phyloP scores from a whole-genome alignment of 2,888 invertebrate genomes.

The Perizoma flavofasciatum region DNA sequence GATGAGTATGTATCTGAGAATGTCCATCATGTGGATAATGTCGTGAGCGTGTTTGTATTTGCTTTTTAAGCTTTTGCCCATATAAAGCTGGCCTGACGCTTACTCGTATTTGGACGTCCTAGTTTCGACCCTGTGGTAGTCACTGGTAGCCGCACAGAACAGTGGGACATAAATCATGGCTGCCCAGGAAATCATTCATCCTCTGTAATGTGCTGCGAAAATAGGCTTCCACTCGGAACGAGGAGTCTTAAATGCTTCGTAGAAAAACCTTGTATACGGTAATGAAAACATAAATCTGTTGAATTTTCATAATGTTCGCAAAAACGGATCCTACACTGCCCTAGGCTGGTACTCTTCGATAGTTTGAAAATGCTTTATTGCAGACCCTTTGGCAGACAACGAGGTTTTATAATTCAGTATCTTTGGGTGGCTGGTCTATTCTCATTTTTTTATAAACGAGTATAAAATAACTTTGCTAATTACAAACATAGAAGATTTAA shows the following conservation, averaged over 20 bases:
- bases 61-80: too few relatives aligned
- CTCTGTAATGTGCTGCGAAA: constrained; percentile 82
- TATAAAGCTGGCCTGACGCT: too few relatives aligned
- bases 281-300: constrained; percentile 52
- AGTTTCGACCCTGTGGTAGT: constrained; percentile 33
- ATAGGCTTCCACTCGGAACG: constrained; percentile 75
- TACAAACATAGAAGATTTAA: too few relatives aligned
- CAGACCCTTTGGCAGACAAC: too few relatives aligned
- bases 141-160: constrained; percentile 49
- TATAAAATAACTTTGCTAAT: too few relatives aligned
- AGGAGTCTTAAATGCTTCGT: constrained; percentile 59
- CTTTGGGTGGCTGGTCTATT: too few relatives aligned
- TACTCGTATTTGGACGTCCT: neutral
- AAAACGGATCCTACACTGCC: constrained; percentile 18
- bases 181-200: constrained; percentile 82
- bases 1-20: too few relatives aligned
- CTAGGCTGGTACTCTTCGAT: neutral
- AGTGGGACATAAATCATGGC: constrained; percentile 75
- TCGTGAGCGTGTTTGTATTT: too few relatives aligned
- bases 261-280: constrained; percentile 56
- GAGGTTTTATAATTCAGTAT: too few relatives aligned
- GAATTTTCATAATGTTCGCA: constrained; percentile 28
- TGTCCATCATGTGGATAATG: too few relatives aligned
- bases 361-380: too few relatives aligned
- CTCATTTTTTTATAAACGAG: too few relatives aligned